Evolutionary conservation across 2,888 invertebrate species (phyloP).

Genomic region (Drosophila meridionalis): DNA sequence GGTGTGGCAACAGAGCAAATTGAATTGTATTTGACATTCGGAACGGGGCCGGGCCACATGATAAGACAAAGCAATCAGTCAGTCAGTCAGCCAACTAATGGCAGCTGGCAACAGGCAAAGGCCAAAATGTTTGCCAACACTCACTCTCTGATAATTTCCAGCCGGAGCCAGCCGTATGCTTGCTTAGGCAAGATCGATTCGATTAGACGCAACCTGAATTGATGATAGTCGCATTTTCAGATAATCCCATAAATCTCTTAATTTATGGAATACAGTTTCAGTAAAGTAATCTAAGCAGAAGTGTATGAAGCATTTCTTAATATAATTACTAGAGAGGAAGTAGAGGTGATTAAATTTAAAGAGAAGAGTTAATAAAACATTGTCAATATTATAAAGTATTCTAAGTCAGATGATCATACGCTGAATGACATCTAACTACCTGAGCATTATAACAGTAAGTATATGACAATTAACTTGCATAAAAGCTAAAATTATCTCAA

Average conservation of each 20-base stretch:
- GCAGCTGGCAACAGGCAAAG: constrained; percentile 38
- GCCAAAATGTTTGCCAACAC: constrained; percentile 42
- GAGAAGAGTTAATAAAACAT: background rate
- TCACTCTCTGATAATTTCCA: constrained; percentile 60
- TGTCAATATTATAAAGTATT: background rate
- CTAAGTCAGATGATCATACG: background rate
- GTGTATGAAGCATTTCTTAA: background rate
- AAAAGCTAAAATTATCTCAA: too few species aligned
- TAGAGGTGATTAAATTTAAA: background rate
- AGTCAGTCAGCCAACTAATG: constrained; percentile 60
- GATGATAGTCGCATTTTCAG: constrained; percentile 18
- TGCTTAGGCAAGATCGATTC: constrained; percentile 51
- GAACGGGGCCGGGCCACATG: constrained; percentile 34
- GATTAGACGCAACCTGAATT: constrained; percentile 39
- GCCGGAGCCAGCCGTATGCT: constrained; percentile 17
- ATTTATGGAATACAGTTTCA: background rate
- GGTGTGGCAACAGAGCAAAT: constrained; percentile 70
- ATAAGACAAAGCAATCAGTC: constrained; percentile 81
- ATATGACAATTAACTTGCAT: too few species aligned
- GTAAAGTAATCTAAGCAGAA: background rate
- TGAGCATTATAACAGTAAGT: background rate
- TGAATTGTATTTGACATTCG: constrained; percentile 73
- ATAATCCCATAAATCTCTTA: constrained; percentile 6
- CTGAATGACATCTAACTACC: background rate
- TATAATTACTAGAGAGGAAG: background rate